Evolutionary conservation across 2,113 vertebrate species (phyloP).

Genomic region (Lutjanus erythropterus): DNA sequence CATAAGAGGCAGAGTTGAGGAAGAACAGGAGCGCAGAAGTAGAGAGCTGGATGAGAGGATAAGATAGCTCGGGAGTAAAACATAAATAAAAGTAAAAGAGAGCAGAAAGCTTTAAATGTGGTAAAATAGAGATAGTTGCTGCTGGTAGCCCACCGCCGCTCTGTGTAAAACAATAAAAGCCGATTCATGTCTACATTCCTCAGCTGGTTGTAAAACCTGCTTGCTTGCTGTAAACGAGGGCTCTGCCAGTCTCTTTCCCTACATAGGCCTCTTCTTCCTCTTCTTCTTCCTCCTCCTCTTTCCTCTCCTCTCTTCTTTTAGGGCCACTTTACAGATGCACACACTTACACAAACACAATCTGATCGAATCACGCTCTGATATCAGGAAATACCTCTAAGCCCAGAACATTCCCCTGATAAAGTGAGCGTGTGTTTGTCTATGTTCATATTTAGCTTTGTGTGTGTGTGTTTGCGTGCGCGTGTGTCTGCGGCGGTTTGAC

Average conservation of each 20-base stretch:
- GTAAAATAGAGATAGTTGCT: constrained; percentile 41
- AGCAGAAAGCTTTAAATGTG: constrained; percentile 3
- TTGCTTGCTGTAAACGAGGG: constrained; percentile 50
- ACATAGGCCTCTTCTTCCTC: constrained; percentile 53
- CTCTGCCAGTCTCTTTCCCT: constrained; percentile 57
- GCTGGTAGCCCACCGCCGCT: constrained; percentile 62
- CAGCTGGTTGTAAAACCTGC: constrained; percentile 69
- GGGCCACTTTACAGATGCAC: constrained; percentile 7
- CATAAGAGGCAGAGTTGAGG: not conserved
- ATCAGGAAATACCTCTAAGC: constrained; percentile 75
- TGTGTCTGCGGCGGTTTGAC: not conserved
- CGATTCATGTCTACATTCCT: constrained; percentile 76
- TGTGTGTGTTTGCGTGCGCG: not conserved
- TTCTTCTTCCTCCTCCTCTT: not conserved
- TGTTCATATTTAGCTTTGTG: not conserved
- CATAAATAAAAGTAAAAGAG: constrained; percentile 24
- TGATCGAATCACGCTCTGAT: constrained; percentile 65
- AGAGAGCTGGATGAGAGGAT: not conserved
- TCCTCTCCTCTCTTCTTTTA: not conserved
- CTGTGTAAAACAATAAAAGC: constrained; percentile 73
- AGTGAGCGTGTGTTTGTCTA: not conserved
- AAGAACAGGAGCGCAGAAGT: not conserved
- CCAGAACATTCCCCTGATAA: constrained; percentile 71
- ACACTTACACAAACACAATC: constrained; percentile 23
- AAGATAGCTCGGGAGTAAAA: not conserved